Conservation (phyloP, 2,797 vertebrate species). For the Parauchenoglanis punctatus region DNA sequence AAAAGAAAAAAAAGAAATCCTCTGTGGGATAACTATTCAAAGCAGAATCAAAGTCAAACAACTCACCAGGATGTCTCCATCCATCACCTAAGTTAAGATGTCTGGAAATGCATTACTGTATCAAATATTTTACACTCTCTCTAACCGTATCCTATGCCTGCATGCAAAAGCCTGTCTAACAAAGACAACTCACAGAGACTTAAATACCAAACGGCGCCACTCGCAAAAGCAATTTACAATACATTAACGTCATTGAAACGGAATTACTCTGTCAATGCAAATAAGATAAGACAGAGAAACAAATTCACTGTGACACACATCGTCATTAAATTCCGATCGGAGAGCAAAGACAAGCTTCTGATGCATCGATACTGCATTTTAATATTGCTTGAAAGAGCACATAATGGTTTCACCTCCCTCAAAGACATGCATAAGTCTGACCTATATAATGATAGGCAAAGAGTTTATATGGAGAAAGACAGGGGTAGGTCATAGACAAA, state of each 20-base stretch:
- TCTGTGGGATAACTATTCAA: neutral
- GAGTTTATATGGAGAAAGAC: neutral
- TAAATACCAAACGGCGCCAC: constrained; percentile 25
- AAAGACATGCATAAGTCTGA: neutral
- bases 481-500: neutral
- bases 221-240: constrained; percentile 18
- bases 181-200: constrained; percentile 25
- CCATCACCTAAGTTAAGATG: neutral
- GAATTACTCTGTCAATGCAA: constrained; percentile 39
- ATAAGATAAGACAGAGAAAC: constrained; percentile 32
- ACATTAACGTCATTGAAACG: constrained; percentile 6
- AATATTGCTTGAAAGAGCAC: neutral
- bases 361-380: neutral
- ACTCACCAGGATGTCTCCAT: neutral
- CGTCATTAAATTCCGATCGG: constrained; percentile 15
- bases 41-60: neutral
- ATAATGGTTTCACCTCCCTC: neutral
- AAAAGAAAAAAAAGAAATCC: neutral
- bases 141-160: neutral
- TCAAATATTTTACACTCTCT: neutral
- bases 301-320: constrained; percentile 27
- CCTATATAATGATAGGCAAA: neutral
- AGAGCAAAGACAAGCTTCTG: neutral
- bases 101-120: neutral
- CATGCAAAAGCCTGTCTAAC: neutral